Evolutionary conservation across 2,113 vertebrate genomes (phyloP), one percentile per base, ranked within the genome.

Genomic region (Varanus salvator): DNA sequence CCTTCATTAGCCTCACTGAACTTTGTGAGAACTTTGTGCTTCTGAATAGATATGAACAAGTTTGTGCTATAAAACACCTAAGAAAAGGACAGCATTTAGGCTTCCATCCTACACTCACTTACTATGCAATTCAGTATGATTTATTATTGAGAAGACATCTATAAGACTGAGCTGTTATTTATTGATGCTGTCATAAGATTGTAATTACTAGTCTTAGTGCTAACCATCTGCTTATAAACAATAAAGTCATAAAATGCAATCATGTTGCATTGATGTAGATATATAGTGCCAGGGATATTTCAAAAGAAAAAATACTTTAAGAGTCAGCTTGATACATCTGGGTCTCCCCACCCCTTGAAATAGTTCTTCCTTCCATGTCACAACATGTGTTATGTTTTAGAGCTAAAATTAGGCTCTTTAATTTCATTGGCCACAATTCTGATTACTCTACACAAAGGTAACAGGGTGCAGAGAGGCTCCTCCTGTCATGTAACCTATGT

Each of bases 221-320:
- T 80, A 80, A 54, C 50, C 50, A 69, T 31, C 83, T 85, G 66
- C 66, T 71, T 48, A 85, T 68, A 69, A 84, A 84, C 68, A 68
- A 48, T 60, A 38, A 84, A 69, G 60, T 17, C 50, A 52, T 75
- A 86, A 74, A 31, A 86, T 86, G 71, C 31, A 74, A 48, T 60
- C 71, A 38, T 86, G 71, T 86, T 76, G 71, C 72, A 74, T 74
- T 86, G 57, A 86, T 75, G 8, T 66, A 83, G 38, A 83, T 38
- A 66, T 38, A 9, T 6, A 66, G 25, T 34, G 34, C 34, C 23
- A 66, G 25, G 66, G 54, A 82, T 52, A 60, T 25, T 66, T 44
- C 23, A 25, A 83, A 64, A 81, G 31, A n/a, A 60, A 81, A 81
- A 66, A 44, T 44, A 44, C 38, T 44, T 44, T 44, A 44, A 44